Percentiles rank a stretch among this genome's conserved stretches.
These are phyloP conservation scores for Homalodisca vitripennis DNA, from an alignment of 1,140 invertebrate species.

Conservation along the genomic window DNA sequence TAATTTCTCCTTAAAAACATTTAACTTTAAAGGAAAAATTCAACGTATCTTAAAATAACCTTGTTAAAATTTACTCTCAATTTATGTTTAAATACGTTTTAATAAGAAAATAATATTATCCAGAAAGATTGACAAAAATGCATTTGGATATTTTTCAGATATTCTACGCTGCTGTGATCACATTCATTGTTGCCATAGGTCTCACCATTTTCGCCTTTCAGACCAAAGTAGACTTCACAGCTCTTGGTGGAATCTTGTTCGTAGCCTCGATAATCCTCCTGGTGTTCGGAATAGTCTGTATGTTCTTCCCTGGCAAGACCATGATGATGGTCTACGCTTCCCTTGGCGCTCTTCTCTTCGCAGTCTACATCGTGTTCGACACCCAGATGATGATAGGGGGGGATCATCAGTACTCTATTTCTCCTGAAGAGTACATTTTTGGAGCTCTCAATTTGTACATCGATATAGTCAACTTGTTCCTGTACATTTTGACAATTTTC, in stretches of 20 bases:
- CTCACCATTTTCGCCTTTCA: conserved; percentile 94
- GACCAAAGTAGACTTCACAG: conserved; percentile 92
- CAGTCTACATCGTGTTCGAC: conserved; percentile 86
- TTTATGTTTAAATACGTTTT: too few species aligned
- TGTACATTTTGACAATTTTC: conserved; percentile 66
- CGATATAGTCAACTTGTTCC: conserved; percentile 88
- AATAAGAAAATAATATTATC: not conserved
- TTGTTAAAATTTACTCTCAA: too few species aligned
- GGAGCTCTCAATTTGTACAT: conserved; percentile 89
- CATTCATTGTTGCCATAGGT: conserved; percentile 73
- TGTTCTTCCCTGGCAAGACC: conserved; percentile 64
- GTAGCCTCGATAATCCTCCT: conserved; percentile 75
- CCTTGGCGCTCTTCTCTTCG: conserved; percentile 76
- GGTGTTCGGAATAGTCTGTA: conserved; percentile 77
- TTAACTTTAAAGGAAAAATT: not conserved
- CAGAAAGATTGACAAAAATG: not conserved
- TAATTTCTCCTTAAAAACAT: not conserved
- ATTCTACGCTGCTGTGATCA: conserved; percentile 78
- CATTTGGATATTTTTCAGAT: conserved; percentile 49
- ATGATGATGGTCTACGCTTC: conserved; percentile 76
- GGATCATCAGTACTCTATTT: conserved; percentile 85
- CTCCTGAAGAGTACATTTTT: conserved; percentile 96
- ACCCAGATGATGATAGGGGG: conserved; percentile 95
- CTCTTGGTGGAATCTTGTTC: conserved; percentile 74
- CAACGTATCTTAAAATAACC: not conserved